Evolutionary conservation across 2,797 vertebrate species (phyloP).

Genomic region (Acanthopagrus latus): DNA sequence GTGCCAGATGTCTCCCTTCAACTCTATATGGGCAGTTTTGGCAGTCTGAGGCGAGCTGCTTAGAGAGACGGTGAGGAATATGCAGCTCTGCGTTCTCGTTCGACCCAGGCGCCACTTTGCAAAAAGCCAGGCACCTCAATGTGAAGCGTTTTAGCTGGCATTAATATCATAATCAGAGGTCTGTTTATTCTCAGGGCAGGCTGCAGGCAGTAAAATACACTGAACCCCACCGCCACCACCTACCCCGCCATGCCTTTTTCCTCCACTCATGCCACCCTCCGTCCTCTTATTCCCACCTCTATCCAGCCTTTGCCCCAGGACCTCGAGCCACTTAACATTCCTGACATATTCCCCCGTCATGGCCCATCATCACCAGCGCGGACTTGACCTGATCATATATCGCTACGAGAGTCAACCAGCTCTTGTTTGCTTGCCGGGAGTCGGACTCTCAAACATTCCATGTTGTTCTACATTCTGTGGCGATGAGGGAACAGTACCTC

Average conservation of each 20-base stretch:
- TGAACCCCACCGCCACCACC: not conserved
- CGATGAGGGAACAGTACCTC: not conserved
- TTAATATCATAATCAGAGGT: conserved; percentile 68
- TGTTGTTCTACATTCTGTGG: not conserved
- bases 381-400: conserved; percentile 47
- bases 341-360: conserved; percentile 61
- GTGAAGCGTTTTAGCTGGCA: conserved; percentile 63
- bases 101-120: conserved; percentile 29
- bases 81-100: conserved; percentile 19
- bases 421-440: conserved; percentile 28
- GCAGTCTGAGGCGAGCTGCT: conserved; percentile 12
- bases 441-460: not conserved
- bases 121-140: conserved; percentile 46
- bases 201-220: conserved; percentile 53
- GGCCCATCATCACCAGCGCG: conserved; percentile 41
- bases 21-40: conserved; percentile 43
- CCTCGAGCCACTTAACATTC: conserved; percentile 76
- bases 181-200: conserved; percentile 67
- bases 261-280: conserved; percentile 20
- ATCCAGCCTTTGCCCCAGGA: conserved; percentile 33
- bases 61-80: conserved; percentile 22
- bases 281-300: conserved; percentile 24
- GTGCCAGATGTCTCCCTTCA: conserved; percentile 19
- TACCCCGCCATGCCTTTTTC: conserved; percentile 24
- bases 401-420: conserved; percentile 8